Conservation (phyloP, 2,888 invertebrate genomes). For the Pemphredon lugubris region DNA sequence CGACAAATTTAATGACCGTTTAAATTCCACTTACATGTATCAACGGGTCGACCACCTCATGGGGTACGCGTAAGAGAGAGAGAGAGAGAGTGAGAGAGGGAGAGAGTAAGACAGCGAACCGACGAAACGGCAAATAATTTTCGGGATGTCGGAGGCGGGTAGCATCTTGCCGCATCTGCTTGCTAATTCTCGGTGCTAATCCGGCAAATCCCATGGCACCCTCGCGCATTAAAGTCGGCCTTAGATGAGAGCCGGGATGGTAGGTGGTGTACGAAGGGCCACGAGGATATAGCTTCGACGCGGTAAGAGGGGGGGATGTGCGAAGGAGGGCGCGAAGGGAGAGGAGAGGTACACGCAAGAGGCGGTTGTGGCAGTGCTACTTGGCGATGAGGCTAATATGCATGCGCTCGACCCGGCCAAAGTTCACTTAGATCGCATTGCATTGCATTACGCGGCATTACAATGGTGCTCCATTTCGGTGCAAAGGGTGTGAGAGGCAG, state of each 20-base stretch:
- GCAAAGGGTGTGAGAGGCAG: conserved; percentile 18
- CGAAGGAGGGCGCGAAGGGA: conserved; percentile 15
- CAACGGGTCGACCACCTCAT: conserved; percentile 1
- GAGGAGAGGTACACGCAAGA: conserved; percentile 40
- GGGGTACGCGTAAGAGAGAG: conserved; percentile 23
- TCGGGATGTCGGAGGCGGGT: conserved; percentile 59
- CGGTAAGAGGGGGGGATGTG: conserved; percentile 7
- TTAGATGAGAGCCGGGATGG: conserved; percentile 57
- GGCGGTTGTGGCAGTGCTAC: conserved; percentile 56
- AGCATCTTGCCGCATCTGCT: conserved; percentile 69
- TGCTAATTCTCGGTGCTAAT: conserved; percentile 75
- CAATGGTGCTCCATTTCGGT: conserved; percentile 57
- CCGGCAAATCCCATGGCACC: conserved; percentile 74
- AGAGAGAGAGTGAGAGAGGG: too few relatives aligned
- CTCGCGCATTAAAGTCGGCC: conserved; percentile 72
- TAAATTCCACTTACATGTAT: too few relatives aligned
- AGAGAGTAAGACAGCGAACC: too few relatives aligned
- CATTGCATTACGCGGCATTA: conserved; percentile 69
- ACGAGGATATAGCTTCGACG: conserved; percentile 31
- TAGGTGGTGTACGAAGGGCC: conserved; percentile 41
- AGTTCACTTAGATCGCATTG: conserved; percentile 71
- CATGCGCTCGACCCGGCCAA: conserved; percentile 71
- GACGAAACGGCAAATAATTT: conserved; percentile 66
- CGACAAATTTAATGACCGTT: neutral
- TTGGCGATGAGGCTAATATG: conserved; percentile 72